phyloP scores from a whole-genome alignment of 2,888 invertebrate species.

The Spisula subtruncata region DNA sequence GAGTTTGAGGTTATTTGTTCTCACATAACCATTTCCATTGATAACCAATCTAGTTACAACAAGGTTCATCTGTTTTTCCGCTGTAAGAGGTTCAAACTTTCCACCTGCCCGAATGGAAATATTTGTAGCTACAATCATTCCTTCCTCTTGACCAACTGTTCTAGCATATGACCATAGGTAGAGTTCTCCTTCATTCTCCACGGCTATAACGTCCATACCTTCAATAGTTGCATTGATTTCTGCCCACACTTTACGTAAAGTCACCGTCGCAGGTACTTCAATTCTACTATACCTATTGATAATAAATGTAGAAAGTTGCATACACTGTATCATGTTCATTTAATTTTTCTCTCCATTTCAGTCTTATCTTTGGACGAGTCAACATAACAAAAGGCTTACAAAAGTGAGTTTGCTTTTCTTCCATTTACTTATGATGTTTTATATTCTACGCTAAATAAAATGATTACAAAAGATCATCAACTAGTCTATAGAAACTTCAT shows the following conservation, averaged over 20 bases:
- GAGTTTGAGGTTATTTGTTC: slow-evolving; percentile 76
- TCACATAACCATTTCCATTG: slow-evolving; percentile 79
- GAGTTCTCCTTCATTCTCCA: slow-evolving; percentile 78
- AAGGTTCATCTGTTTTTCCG: slow-evolving; percentile 69
- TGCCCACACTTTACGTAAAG: slow-evolving; percentile 78
- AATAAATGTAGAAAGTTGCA: background rate
- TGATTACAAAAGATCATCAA: too few species aligned
- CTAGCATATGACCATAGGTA: slow-evolving; percentile 80
- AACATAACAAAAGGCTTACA: too few species aligned
- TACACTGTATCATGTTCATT: background rate
- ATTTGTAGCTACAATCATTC: slow-evolving; percentile 71
- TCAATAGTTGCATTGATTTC: slow-evolving; percentile 80
- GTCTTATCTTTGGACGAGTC: too few species aligned
- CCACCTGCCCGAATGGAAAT: slow-evolving; percentile 81
- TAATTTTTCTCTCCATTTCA: too few species aligned
- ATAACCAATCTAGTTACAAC: slow-evolving; percentile 69
- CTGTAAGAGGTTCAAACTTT: slow-evolving; percentile 76
- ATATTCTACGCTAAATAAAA: too few species aligned
- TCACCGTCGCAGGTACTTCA: slow-evolving; percentile 73
- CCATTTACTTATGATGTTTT: too few species aligned
- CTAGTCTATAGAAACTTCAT: too few species aligned
- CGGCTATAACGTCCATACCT: slow-evolving; percentile 74
- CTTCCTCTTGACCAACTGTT: slow-evolving; percentile 71
- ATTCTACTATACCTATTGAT: slow-evolving; percentile 71
- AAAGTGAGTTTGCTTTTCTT: too few species aligned